Percentiles rank a stretch among this genome's conserved stretches.
Conservation (phyloP, 1,140 invertebrate species). For the Sipha flava region DNA sequence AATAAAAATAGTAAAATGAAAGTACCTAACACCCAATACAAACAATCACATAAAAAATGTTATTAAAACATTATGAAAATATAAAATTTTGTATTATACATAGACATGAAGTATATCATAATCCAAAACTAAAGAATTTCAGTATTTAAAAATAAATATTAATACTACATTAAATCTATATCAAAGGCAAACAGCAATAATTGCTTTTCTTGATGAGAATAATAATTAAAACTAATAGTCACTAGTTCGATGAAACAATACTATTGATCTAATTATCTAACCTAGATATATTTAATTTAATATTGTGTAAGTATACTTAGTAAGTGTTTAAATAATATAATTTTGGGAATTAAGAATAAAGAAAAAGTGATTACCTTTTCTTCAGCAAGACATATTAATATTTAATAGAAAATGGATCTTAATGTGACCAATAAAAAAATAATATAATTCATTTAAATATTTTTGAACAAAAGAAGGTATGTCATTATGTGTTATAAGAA, state of each 20-base stretch:
- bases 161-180: neutral
- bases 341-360: neutral
- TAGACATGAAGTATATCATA: neutral
- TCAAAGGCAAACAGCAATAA: neutral
- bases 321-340: neutral
- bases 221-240: neutral
- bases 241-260: neutral
- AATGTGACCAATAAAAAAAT: neutral
- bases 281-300: neutral
- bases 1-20: neutral
- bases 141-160: neutral
- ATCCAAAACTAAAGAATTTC: neutral
- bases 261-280: neutral
- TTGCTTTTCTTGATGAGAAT: neutral
- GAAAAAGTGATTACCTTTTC: neutral
- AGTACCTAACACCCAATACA: neutral
- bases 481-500: neutral
- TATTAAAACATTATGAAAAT: slow-evolving; percentile 9
- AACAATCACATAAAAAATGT: neutral
- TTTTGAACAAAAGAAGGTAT: neutral
- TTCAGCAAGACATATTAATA: neutral
- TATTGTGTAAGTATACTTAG: neutral
- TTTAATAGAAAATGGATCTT: neutral
- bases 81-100: neutral
- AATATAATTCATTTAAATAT: neutral